These are phyloP conservation scores for Poeciliopsis infans DNA, from an alignment of 2,797 vertebrate genomes.

Conservation along the genomic window DNA sequence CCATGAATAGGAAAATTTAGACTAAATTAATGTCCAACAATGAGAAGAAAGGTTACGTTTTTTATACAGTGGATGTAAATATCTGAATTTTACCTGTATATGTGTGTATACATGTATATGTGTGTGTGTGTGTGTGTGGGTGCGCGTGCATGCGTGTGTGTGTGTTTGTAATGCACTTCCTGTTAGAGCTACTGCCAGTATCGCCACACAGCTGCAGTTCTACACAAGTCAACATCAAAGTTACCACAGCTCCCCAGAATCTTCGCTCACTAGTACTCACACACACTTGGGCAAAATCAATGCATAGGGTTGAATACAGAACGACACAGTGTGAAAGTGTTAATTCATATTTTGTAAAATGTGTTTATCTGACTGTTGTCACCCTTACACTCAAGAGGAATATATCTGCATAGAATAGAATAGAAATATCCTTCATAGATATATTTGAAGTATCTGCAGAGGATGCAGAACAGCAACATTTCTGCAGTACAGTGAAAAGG, in stretches of 20 bases:
- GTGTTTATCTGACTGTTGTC: background rate
- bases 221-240: constrained; percentile 27
- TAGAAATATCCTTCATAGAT: background rate
- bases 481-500: background rate
- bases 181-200: constrained; percentile 39
- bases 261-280: background rate
- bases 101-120: background rate
- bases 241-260: constrained; percentile 33
- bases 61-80: background rate
- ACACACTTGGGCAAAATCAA: constrained; percentile 1
- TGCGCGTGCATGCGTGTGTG: constrained; percentile 5
- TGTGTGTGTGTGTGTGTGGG: constrained; percentile 10
- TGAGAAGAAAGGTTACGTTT: background rate
- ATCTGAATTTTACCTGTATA: background rate
- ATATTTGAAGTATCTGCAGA: background rate
- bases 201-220: constrained; percentile 16
- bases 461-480: background rate
- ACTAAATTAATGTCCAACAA: background rate
- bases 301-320: background rate
- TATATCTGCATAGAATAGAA: background rate
- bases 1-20: background rate
- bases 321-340: background rate
- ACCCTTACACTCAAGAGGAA: background rate
- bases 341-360: background rate
- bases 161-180: background rate